Conservation (phyloP, 2,888 invertebrate species). For the Odiellus spinosus region DNA sequence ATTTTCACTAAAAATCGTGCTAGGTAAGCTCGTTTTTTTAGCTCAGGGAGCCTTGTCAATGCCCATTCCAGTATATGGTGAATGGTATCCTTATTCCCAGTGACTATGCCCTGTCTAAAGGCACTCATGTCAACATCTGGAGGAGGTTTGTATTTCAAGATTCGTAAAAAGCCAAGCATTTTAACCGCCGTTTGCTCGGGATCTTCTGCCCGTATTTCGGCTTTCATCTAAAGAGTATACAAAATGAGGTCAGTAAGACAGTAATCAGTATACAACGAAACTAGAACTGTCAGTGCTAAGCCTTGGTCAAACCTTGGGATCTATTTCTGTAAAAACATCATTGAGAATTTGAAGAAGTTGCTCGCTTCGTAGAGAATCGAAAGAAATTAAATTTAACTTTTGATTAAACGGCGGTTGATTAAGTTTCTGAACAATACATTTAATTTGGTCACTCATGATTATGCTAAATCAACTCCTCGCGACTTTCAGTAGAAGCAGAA, state of each 20-base stretch:
- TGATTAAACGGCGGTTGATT: conserved; percentile 52
- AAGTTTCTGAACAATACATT: conserved; percentile 46
- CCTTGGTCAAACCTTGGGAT: conserved; percentile 37
- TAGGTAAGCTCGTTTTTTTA: conserved; percentile 66
- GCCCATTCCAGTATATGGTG: conserved; percentile 68
- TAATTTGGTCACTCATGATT: conserved; percentile 34
- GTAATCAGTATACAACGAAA: not conserved
- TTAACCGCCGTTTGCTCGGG: conserved; percentile 57
- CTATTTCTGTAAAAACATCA: conserved; percentile 55
- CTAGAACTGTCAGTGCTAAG: not conserved
- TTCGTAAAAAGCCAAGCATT: conserved; percentile 48
- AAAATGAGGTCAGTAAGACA: not conserved
- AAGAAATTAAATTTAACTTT: conserved; percentile 64
- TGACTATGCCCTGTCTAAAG: conserved; percentile 47
- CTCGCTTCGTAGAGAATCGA: conserved; percentile 58
- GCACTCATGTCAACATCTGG: conserved; percentile 33
- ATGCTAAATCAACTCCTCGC: too few species aligned
- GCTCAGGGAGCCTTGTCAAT: conserved; percentile 50
- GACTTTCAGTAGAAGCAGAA: too few species aligned
- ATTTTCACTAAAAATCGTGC: conserved; percentile 47
- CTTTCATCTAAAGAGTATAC: conserved; percentile 36
- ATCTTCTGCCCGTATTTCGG: conserved; percentile 56
- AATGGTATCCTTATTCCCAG: conserved; percentile 55
- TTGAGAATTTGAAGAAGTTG: conserved; percentile 56
- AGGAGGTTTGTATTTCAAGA: conserved; percentile 61